Evolutionary conservation across 2,113 vertebrate genomes (phyloP).

Genomic region (Nesogale talazaci): DNA sequence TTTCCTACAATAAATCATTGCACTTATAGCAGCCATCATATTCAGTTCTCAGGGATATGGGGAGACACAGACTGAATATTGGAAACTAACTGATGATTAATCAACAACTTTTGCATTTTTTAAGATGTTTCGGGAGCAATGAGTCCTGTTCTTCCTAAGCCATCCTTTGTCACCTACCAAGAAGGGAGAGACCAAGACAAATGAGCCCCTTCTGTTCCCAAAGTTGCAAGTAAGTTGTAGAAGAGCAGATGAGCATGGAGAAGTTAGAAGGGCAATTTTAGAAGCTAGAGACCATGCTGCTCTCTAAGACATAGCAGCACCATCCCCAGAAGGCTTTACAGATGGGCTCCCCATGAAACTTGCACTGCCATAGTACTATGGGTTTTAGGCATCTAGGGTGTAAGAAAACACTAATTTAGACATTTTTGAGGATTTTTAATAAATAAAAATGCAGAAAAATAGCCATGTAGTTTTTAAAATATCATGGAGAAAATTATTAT

Average conservation of each 20-base stretch:
- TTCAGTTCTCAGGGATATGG: background rate
- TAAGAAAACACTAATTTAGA: background rate
- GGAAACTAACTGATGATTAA: background rate
- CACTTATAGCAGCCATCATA: background rate
- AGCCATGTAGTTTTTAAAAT: background rate
- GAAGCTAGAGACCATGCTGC: background rate
- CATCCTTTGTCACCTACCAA: background rate
- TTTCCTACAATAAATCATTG: background rate
- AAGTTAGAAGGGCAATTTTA: background rate
- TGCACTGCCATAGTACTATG: background rate
- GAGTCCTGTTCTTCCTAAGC: background rate
- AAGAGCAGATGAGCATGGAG: background rate
- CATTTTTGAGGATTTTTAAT: background rate
- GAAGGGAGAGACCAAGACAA: background rate
- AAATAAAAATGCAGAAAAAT: background rate
- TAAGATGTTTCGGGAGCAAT: background rate
- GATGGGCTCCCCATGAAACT: no score
- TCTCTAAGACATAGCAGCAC: background rate
- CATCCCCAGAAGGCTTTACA: background rate
- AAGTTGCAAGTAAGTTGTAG: background rate
- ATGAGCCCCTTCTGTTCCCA: background rate
- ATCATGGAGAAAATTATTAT: background rate
- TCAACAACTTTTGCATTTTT: background rate
- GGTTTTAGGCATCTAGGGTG: background rate
- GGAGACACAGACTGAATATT: background rate